A percentile compares a stretch with the other conserved stretches of the same genome.
phyloP scores from a whole-genome alignment of 2,797 vertebrate species.

The Sebastes hubbsi region DNA sequence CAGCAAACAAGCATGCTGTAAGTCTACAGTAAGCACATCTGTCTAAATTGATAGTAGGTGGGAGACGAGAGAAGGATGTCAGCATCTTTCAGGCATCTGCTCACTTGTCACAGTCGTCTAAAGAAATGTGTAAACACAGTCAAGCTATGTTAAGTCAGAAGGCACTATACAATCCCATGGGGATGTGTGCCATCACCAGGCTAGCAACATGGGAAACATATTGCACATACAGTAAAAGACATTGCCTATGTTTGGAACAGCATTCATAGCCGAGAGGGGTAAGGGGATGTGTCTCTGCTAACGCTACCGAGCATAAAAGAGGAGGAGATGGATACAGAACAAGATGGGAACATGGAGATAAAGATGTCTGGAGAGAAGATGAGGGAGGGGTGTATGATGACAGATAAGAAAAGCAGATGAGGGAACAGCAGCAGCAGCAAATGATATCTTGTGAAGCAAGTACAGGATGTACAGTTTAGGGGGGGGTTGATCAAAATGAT shows the following conservation, averaged over 20 bases:
- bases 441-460: slow-evolving; percentile 16
- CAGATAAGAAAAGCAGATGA: slow-evolving; percentile 61
- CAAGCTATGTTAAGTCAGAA: slow-evolving; percentile 70
- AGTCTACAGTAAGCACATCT: slow-evolving; percentile 36
- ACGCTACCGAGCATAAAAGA: slow-evolving; percentile 58
- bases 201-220: slow-evolving; percentile 40
- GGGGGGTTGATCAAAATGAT: slow-evolving; percentile 22
- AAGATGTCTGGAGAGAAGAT: slow-evolving; percentile 61
- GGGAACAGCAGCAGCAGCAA: slow-evolving; percentile 22
- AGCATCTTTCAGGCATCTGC: slow-evolving; percentile 61
- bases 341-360: slow-evolving; percentile 69
- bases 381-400: slow-evolving; percentile 47
- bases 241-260: slow-evolving; percentile 44
- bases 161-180: slow-evolving; percentile 54
- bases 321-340: slow-evolving; percentile 61
- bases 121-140: slow-evolving; percentile 70
- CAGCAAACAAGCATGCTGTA: slow-evolving; percentile 23
- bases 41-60: slow-evolving; percentile 57
- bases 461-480: slow-evolving; percentile 7
- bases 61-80: slow-evolving; percentile 58
- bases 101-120: slow-evolving; percentile 66
- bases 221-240: not conserved
- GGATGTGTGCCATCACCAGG: slow-evolving; percentile 54
- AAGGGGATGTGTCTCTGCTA: slow-evolving; percentile 29
- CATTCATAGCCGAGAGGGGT: slow-evolving; percentile 54